phyloP scores from a whole-genome alignment of 2,797 vertebrate species.

The Notolepis coatsorum region DNA sequence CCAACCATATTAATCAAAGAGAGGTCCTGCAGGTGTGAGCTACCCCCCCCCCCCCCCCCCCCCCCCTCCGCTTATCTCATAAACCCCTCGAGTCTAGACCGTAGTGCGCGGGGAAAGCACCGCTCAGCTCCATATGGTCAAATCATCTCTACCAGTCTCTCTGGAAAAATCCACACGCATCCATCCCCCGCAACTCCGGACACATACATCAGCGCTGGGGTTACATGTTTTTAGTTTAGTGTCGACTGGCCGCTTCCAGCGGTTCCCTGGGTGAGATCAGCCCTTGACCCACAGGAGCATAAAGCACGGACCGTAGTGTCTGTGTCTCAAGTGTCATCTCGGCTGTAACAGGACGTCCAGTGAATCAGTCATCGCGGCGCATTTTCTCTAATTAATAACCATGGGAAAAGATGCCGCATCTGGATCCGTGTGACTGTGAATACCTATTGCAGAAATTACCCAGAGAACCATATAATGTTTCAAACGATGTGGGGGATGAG shows the following conservation, averaged over 20 bases:
- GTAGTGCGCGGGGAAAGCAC: constrained; percentile 35
- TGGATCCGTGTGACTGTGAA: constrained; percentile 28
- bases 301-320: constrained; percentile 37
- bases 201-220: constrained; percentile 51
- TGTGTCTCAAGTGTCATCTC: constrained; percentile 38
- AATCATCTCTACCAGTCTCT: constrained; percentile 58
- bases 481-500: constrained; percentile 59
- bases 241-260: constrained; percentile 48
- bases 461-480: constrained; percentile 51
- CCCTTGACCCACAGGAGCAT: constrained; percentile 45
- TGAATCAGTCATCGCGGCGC: constrained; percentile 48
- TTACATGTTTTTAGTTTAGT: constrained; percentile 52
- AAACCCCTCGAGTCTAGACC: constrained; percentile 54
- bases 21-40: constrained; percentile 48
- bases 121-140: constrained; percentile 35
- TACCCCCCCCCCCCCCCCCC: background rate
- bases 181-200: constrained; percentile 45
- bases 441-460: constrained; percentile 36
- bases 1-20: constrained; percentile 54
- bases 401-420: constrained; percentile 48
- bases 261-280: constrained; percentile 65
- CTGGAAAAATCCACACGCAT: constrained; percentile 42
- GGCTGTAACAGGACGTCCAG: constrained; percentile 26
- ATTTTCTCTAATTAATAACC: constrained; percentile 58
- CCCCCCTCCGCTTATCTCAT: constrained; percentile 29